Conservation (phyloP, 2,113 vertebrate genomes). For the Poicephalus gulielmi region DNA sequence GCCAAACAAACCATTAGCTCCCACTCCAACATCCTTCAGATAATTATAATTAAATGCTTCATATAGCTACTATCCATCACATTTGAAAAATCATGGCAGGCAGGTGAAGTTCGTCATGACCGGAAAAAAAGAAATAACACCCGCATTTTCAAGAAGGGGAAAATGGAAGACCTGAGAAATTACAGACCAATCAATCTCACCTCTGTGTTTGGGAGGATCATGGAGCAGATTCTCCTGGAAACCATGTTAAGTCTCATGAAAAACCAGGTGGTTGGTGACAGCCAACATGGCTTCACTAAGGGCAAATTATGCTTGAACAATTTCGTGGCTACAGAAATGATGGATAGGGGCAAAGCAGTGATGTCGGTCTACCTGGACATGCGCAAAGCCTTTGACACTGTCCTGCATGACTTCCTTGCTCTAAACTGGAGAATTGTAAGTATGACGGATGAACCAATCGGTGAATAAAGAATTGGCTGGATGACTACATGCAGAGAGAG, state of each 20-base stretch:
- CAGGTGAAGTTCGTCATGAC: not conserved
- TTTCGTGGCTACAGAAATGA: not conserved
- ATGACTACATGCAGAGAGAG: not conserved
- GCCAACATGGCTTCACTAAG: not conserved
- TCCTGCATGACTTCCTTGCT: not conserved
- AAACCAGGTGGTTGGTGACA: not conserved
- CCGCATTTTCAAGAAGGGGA: not conserved
- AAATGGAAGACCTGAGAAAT: not conserved
- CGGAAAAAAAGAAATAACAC: not conserved
- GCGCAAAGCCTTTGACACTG: rapidly evolving
- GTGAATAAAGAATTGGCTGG: not conserved
- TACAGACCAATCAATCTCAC: not conserved
- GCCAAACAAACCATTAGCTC: not conserved
- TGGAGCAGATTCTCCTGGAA: not conserved
- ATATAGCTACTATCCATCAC: not conserved
- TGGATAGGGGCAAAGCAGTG: not conserved
- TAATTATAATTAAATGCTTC: not conserved
- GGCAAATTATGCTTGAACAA: not conserved
- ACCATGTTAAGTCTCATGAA: not conserved
- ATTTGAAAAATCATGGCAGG: not conserved
- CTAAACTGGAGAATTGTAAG: not conserved
- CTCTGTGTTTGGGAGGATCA: not conserved
- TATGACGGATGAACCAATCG: not conserved
- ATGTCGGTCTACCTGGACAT: not conserved
- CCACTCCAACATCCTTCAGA: not conserved